Percentiles rank a stretch among this genome's conserved stretches.
These are phyloP conservation scores for Papilio dardanus DNA, from an alignment of 1,140 invertebrate species.

Conservation along the genomic window DNA sequence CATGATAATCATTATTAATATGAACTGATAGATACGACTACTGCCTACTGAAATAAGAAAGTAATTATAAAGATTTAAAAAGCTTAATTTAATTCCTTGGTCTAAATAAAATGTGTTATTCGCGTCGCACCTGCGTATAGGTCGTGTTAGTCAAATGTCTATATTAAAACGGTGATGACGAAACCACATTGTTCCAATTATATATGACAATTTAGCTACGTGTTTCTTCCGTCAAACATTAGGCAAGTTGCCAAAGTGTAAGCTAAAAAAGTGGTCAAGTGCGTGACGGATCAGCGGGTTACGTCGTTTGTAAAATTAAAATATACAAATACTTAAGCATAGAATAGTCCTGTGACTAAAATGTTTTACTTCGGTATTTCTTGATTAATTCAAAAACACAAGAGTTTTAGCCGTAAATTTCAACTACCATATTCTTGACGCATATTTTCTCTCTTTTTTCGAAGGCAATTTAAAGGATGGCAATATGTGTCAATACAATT, in stretches of 20 bases:
- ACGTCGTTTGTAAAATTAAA: constrained; percentile 19
- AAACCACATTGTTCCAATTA: constrained; percentile 56
- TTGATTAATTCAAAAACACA: too few species aligned
- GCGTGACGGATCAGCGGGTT: constrained; percentile 28
- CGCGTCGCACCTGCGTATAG: constrained; percentile 12
- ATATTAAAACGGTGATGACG: constrained; percentile 39
- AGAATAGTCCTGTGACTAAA: too few species aligned
- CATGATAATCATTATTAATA: not conserved
- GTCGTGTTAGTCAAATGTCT: constrained; percentile 18
- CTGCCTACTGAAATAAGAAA: not conserved
- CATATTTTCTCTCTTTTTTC: too few species aligned
- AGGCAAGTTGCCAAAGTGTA: constrained; percentile 55
- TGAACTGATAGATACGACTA: not conserved
- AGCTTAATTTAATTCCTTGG: not conserved
- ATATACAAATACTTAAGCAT: constrained; percentile 2
- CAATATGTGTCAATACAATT: too few species aligned
- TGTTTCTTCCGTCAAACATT: constrained; percentile 63
- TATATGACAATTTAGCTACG: constrained; percentile 51
- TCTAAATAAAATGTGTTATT: not conserved
- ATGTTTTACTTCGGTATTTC: too few species aligned
- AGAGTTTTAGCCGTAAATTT: too few species aligned
- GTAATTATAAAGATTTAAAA: too few species aligned
- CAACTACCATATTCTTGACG: too few species aligned
- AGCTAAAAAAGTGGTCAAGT: constrained; percentile 52
- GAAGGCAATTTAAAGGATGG: too few species aligned